Base-by-base conservation (phyloP, 2,888 invertebrate genomes). In the Heliconius aoede region DNA sequence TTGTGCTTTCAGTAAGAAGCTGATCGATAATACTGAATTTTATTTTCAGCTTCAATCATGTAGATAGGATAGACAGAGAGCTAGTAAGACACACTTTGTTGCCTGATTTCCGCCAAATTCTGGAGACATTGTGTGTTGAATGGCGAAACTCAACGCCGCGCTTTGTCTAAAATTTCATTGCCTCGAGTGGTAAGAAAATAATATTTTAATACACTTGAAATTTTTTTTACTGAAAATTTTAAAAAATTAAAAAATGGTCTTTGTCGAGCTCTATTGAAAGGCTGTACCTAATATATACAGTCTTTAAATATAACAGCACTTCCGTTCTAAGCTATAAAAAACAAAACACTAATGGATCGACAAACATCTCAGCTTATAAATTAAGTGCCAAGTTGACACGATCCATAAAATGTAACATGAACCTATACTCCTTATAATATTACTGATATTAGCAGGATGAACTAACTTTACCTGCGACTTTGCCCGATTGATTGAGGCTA, bases 291-390 rank as follows among this genome's bases (percentile, higher is more conserved):
- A 28, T 28, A 26, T 28, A 26, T 67, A 21, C n/a, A 71, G 28
- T 11, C 24, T 51, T 30, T 24, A 13, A 58, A n/a, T 32, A 58
- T 8, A n/a, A 11, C 9, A 60, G 32, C 30, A 55, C 32, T 36
- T 71, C 32, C 32, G 32, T 71, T 51, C 46, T 68, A 68, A 68
- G 71, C 32, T 60, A 32, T 24, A 61, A 73, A 73, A 64, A 65
- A 58, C 30, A 26, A 60, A n/a, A 68, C 68, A 13, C 68, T 74
- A 74, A 74, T 74, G 74, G 74, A 74, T 68, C 40, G 74, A 46
- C 74, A 74, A 74, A 74, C 74, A 74, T 60, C 60, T 58, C 68
- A 30, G 68, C 74, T 74, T 68, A 74, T 74, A 40, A 74, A 74
- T 68, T 61, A 74, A 74, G 74, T 74, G 74, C 60, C 60, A 46